These are phyloP conservation scores for Myotis yumanensis DNA, from an alignment of 2,113 vertebrate genomes.

Conservation along the genomic window DNA sequence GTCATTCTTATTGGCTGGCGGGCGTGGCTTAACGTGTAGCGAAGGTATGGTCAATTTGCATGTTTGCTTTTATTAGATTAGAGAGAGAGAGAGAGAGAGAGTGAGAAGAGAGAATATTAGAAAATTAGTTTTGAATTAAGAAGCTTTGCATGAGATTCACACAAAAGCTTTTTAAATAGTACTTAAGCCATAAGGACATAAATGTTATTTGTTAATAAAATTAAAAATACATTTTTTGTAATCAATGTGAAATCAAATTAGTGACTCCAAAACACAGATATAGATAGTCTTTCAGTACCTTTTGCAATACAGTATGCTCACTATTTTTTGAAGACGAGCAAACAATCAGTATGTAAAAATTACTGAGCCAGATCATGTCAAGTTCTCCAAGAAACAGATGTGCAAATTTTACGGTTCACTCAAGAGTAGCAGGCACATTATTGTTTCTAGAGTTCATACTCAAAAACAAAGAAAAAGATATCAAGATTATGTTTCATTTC, in stretches of 20 bases:
- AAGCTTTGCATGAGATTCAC: background rate
- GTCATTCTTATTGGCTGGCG: too few species aligned
- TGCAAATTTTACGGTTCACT: conserved; percentile 35
- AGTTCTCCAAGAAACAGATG: conserved; percentile 51
- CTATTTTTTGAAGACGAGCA: conserved; percentile 16
- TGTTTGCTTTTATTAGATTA: too few species aligned
- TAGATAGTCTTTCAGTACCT: background rate
- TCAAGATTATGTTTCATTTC: conserved; percentile 38
- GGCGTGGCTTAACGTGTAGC: too few species aligned
- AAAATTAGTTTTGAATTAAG: background rate
- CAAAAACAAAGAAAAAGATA: conserved; percentile 44
- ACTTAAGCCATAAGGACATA: background rate
- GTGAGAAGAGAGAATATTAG: background rate
- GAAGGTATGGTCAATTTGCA: too few species aligned
- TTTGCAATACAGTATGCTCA: background rate
- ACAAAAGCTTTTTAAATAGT: background rate
- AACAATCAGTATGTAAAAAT: conserved; percentile 31
- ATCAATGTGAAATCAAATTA: conserved; percentile 38
- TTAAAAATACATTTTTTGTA: conserved; percentile 20
- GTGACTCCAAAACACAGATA: background rate
- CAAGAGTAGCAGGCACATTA: conserved; percentile 10
- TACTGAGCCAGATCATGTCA: conserved; percentile 41
- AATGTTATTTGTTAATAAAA: background rate
- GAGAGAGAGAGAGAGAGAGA: background rate
- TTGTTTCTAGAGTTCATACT: background rate